Base-by-base conservation (phyloP, 2,888 invertebrate species). In the Drosophila villosipedis region DNA sequence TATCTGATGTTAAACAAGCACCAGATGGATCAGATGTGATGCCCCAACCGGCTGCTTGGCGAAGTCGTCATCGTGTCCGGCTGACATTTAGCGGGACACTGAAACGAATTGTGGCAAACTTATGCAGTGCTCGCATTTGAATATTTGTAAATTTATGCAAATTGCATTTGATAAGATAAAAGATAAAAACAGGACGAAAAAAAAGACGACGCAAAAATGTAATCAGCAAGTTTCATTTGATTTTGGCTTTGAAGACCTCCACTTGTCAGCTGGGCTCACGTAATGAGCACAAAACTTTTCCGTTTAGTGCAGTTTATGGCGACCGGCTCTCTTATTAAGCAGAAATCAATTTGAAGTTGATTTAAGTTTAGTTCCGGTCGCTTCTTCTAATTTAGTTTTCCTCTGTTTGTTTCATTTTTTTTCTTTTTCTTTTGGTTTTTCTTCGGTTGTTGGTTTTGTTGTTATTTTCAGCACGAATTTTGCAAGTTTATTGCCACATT, bases 91-190 rank as follows among this genome's bases (percentile, higher is more conserved):
- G 28, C 37, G 19, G 37, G 10, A 6, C 6, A 55, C 35, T 16
- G 31, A 55, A 55, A 43, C 53, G 54, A 37, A 61, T 12, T 31
- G 37, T 39, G 54, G 37, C 25, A 52, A 60, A 68, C 50, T 61
- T 81, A 59, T 53, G 52, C 62, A 61, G 25, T 39, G 57, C 25
- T 35, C 47, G 60, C 55, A 78, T 73, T 72, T 69, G 59, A 71
- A 85, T 83, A 76, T 83, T 74, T 73, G 60, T 58, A 75, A 80
- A 85, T 75, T 73, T 80, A 84, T 84, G 86, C 80, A 83, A 78
- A 84, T 75, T 79, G 72, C 65, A 78, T 78, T 79, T 79, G 78
- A 68, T 78, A 63, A 19, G 39, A 78, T 60, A 63, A 75, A 66
- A 75, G 61, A 77, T 63, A 57, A 63, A 66, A 54, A 55, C 55